phyloP scores from a whole-genome alignment of 2,888 invertebrate genomes.

The Lasioglossum malachurum region DNA sequence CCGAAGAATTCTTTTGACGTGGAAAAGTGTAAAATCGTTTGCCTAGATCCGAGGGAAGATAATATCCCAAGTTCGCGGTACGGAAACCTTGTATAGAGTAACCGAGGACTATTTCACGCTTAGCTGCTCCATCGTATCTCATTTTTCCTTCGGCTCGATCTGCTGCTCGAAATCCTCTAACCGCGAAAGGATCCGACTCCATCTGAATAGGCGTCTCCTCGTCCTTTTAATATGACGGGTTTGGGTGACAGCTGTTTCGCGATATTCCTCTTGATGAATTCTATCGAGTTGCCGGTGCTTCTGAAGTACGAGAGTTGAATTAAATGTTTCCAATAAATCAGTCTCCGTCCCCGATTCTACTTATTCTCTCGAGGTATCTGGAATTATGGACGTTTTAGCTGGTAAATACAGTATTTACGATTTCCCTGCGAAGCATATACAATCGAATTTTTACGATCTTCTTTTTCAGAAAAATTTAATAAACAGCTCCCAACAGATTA shows the following conservation, averaged over 20 bases:
- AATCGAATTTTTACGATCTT: background rate
- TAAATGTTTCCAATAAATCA: slow-evolving; percentile 21
- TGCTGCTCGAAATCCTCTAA: slow-evolving; percentile 59
- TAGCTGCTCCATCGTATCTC: slow-evolving; percentile 82
- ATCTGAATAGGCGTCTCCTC: slow-evolving; percentile 44
- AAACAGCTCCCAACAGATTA: background rate
- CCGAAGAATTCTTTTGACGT: slow-evolving; percentile 44
- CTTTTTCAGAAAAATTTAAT: background rate
- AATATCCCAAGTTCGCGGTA: slow-evolving; percentile 46
- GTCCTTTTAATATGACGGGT: slow-evolving; percentile 43
- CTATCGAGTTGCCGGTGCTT: background rate
- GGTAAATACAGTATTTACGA: background rate
- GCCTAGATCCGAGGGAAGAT: slow-evolving; percentile 46
- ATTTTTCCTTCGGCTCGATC: slow-evolving; percentile 78
- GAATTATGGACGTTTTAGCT: background rate
- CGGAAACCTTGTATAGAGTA: slow-evolving; percentile 49
- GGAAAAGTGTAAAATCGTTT: slow-evolving; percentile 43
- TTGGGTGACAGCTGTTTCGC: slow-evolving; percentile 55
- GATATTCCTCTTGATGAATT: slow-evolving; percentile 26
- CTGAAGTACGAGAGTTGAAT: slow-evolving; percentile 13
- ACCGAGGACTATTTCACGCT: slow-evolving; percentile 82
- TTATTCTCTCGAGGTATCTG: slow-evolving; percentile 9
- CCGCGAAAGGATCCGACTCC: slow-evolving; percentile 64
- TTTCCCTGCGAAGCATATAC: background rate
- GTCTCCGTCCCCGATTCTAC: background rate